Base-by-base conservation (phyloP, 2,113 vertebrate genomes). In the Clupea harengus region DNA sequence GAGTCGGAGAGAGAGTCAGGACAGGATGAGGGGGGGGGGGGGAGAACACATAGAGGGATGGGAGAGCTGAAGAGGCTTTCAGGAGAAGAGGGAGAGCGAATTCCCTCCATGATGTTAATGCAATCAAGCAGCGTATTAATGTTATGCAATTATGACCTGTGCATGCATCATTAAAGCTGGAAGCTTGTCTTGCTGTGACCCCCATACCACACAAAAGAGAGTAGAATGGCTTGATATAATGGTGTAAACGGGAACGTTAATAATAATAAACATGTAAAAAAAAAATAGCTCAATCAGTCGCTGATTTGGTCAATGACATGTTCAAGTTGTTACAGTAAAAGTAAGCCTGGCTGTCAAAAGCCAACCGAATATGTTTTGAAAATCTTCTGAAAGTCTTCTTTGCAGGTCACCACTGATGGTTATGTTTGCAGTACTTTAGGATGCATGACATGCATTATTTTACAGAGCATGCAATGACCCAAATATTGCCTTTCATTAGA, bases 71-170 rank as follows among this genome's bases (percentile, higher is more conserved):
- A 13, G 25, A 67, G 64, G 64, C 64, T 67, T 67, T 67, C 6
- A 67, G n/a, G n/a, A 28, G 64, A 28, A 28, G 64, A 67, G 64
- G 64, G 64, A 67, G 60, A 64, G 60, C 60, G 10, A 64, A 67
- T 7, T 78, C 28, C 28, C 28, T 17, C 2, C 32, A 78, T 78
- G 72, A 78, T 32, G 28, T 15, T 78, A 78, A 78, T 78, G 72
- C 72, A 39, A 78, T 78, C 72, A 78, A 78, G 72, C 72, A 78
- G 72, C 72, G 72, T 13, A 78, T 78, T 78, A 78, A 78, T 78
- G 28, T 78, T 78, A 78, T 15, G 28, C 39, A 78, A 78, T 78
- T 44, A 78, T 78, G 72, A 78, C 28, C 72, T 32, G 72, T 32
- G 28, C 32, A 78, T 78, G 72, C 72, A 32, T 78, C 72, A 78